phyloP scores from a whole-genome alignment of 2,797 vertebrate species.

The Oophaga sylvatica region DNA sequence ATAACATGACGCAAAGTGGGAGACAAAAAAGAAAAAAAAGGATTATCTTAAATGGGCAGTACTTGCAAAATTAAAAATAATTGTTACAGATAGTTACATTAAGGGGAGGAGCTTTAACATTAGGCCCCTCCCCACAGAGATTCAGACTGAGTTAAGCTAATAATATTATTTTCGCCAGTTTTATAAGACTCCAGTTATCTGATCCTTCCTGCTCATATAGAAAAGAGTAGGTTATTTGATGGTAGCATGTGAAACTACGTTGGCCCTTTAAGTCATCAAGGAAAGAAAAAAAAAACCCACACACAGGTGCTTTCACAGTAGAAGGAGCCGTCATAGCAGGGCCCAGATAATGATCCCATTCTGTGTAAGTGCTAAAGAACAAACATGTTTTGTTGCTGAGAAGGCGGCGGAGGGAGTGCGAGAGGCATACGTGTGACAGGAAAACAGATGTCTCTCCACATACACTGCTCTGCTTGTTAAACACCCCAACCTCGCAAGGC shows the following conservation, averaged over 20 bases:
- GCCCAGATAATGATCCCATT: constrained; percentile 16
- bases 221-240: not conserved
- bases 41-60: too few species aligned
- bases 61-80: too few species aligned
- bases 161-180: not conserved
- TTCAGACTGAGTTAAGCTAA: too few species aligned
- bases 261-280: not conserved
- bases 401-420: constrained; percentile 31
- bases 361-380: constrained; percentile 31
- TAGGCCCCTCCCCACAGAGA: not conserved
- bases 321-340: constrained; percentile 25
- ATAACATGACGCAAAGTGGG: too few species aligned
- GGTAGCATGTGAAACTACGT: not conserved
- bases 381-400: constrained; percentile 48
- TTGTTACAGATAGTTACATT: too few species aligned
- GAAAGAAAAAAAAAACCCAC: not conserved
- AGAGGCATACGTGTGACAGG: constrained; percentile 46
- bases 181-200: not conserved
- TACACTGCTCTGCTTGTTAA: constrained; percentile 31
- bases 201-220: too few species aligned
- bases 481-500: not conserved
- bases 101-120: not conserved
- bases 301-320: constrained; percentile 36
- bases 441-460: constrained; percentile 55
- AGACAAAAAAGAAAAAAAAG: not conserved